Evolutionary conservation across 1,140 invertebrate species (phyloP).

Genomic region (Chrysopa pallens): DNA sequence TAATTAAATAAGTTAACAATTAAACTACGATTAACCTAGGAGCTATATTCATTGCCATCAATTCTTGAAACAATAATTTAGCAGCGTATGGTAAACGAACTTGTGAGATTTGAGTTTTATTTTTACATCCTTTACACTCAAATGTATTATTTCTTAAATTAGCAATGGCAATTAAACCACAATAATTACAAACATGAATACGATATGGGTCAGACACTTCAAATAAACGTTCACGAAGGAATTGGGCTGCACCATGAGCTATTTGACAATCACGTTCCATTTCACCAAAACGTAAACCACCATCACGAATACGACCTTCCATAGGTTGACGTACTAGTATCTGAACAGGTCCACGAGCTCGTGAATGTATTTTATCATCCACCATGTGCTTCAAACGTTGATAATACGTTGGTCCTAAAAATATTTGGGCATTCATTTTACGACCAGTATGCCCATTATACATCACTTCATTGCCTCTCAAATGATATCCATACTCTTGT

Average conservation of each 20-base stretch:
- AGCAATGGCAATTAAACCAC: slow-evolving; percentile 92
- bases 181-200: slow-evolving; percentile 94
- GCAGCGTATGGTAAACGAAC: slow-evolving; percentile 93
- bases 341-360: slow-evolving; percentile 91
- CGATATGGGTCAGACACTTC: slow-evolving; percentile 96
- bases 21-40: slow-evolving; percentile 90
- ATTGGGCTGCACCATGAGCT: slow-evolving; percentile 95
- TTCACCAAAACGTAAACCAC: slow-evolving; percentile 95
- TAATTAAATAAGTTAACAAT: too few relatives aligned
- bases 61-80: slow-evolving; percentile 94
- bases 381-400: slow-evolving; percentile 98
- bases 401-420: slow-evolving; percentile 89
- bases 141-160: slow-evolving; percentile 95
- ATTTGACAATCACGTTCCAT: slow-evolving; percentile 99
- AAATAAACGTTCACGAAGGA: slow-evolving; percentile 86
- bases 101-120: slow-evolving; percentile 96
- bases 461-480: slow-evolving; percentile 94
- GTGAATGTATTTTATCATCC: slow-evolving; percentile 97
- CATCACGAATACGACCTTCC: slow-evolving; percentile 96
- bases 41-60: slow-evolving; percentile 99
- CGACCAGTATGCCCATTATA: slow-evolving; percentile 95
- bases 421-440: slow-evolving; percentile 93
- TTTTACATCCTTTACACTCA: slow-evolving; percentile 95
- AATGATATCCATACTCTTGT: slow-evolving; percentile 92
- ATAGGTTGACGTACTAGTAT: slow-evolving; percentile 96